phyloP scores from a whole-genome alignment of 92 coral and sea anemone genomes.

The Galaxea fascicularis region DNA sequence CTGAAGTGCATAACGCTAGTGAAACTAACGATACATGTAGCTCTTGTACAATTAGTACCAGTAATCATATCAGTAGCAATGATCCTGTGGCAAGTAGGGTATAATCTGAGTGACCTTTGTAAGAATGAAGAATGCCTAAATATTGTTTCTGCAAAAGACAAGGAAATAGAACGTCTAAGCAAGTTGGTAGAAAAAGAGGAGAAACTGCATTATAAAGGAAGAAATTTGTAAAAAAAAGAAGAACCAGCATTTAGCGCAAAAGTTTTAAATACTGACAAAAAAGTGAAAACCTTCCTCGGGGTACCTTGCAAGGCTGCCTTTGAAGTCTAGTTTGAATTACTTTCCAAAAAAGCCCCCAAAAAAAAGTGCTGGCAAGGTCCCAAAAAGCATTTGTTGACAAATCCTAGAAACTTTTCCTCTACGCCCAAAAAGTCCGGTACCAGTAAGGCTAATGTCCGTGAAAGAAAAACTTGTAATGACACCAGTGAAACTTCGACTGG shows the following conservation, averaged over 20 bases:
- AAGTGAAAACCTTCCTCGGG: slow-evolving; percentile 54
- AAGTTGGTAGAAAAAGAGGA: slow-evolving; percentile 36
- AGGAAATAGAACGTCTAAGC: slow-evolving; percentile 32
- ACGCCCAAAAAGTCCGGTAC: slow-evolving; percentile 56
- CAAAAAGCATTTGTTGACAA: slow-evolving; percentile 29
- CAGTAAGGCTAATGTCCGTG: slow-evolving; percentile 29
- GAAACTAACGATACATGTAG: slow-evolving; percentile 9
- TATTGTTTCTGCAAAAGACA: slow-evolving; percentile 38
- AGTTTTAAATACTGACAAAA: slow-evolving; percentile 57
- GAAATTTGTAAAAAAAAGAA: slow-evolving; percentile 36
- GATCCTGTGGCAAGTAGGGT: slow-evolving; percentile 1
- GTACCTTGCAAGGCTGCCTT: slow-evolving; percentile 60
- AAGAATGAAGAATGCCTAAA: slow-evolving; percentile 40
- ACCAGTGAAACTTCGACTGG: slow-evolving; percentile 58
- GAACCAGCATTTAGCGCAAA: slow-evolving; percentile 31
- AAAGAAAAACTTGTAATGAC: slow-evolving; percentile 51
- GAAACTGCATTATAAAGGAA: slow-evolving; percentile 42
- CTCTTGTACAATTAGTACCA: background rate
- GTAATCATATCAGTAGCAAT: slow-evolving; percentile 12
- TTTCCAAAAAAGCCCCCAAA: slow-evolving; percentile 48
- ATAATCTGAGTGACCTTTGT: slow-evolving; percentile 33
- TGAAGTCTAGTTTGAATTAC: slow-evolving; percentile 39
- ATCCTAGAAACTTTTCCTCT: slow-evolving; percentile 27
- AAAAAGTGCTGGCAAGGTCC: slow-evolving; percentile 61
- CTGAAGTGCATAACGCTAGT: slow-evolving; percentile 1